Percentiles rank a stretch among this genome's conserved stretches.
These are phyloP conservation scores for Diorhabda carinulata DNA, from an alignment of 1,140 invertebrate genomes.

Conservation along the genomic window DNA sequence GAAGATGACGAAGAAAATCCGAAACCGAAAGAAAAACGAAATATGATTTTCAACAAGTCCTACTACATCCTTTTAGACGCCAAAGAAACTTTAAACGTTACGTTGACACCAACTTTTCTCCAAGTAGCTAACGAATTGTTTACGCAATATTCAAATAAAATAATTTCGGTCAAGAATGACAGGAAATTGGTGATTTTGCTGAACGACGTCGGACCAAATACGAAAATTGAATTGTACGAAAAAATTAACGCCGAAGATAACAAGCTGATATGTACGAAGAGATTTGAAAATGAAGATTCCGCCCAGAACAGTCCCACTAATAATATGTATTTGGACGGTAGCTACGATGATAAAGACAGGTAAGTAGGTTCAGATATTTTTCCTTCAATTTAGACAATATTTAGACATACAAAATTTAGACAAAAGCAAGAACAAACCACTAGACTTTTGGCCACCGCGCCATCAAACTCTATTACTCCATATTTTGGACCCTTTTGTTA, in stretches of 20 bases:
- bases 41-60: constrained; percentile 53
- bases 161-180: constrained; percentile 41
- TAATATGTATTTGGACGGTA: constrained; percentile 40
- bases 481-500: too few relatives aligned
- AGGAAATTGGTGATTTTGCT: constrained; percentile 47
- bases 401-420: too few relatives aligned
- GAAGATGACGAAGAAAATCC: constrained; percentile 50
- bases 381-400: too few relatives aligned
- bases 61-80: constrained; percentile 64
- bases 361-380: constrained; percentile 25
- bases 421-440: too few relatives aligned
- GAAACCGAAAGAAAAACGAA: constrained; percentile 39
- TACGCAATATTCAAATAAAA: constrained; percentile 52
- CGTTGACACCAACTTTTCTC: constrained; percentile 62
- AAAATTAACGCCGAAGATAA: constrained; percentile 53
- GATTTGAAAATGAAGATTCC: constrained; percentile 56
- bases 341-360: constrained; percentile 52
- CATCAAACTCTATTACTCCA: too few relatives aligned
- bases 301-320: constrained; percentile 58
- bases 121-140: constrained; percentile 59
- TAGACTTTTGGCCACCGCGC: too few relatives aligned
- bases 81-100: constrained; percentile 64
- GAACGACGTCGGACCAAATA: constrained; percentile 59
- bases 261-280: constrained; percentile 51
- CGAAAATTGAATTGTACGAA: constrained; percentile 54